Conservation (phyloP, 64 coral and sea anemone genomes). For the Porites lutea region DNA sequence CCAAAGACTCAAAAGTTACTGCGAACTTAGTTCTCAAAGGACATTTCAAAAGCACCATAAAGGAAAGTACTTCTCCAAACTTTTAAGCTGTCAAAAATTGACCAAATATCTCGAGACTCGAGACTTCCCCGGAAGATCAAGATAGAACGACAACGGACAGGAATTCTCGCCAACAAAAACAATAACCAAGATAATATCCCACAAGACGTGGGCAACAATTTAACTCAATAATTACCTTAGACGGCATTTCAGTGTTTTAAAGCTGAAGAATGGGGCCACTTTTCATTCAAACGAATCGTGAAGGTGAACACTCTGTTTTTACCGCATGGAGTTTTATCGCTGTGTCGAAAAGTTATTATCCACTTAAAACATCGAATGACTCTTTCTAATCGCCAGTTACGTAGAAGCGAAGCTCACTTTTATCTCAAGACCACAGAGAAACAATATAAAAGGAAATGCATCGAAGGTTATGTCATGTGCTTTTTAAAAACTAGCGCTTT, state of each 20-base stretch:
- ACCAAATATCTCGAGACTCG: no score
- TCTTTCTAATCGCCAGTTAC: neutral
- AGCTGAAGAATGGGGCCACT: neutral
- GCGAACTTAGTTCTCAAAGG: no score
- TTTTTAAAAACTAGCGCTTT: constrained; percentile 10
- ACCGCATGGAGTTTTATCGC: no score
- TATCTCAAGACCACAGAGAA: neutral
- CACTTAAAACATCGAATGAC: no score
- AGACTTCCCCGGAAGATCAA: no score
- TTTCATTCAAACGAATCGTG: neutral
- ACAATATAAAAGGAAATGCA: constrained; percentile 19
- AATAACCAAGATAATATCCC: neutral
- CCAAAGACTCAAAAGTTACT: no score
- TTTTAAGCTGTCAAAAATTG: no score
- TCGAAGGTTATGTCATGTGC: neutral
- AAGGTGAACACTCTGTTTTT: no score
- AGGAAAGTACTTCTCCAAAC: no score
- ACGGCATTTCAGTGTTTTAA: neutral
- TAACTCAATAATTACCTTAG: constrained; percentile 13
- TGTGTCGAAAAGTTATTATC: no score
- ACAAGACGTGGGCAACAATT: neutral
- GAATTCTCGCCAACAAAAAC: neutral
- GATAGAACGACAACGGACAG: neutral
- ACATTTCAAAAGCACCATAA: neutral
- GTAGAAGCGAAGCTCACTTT: neutral